phyloP scores from a whole-genome alignment of 2,113 vertebrate genomes.

The Tamias sibiricus region DNA sequence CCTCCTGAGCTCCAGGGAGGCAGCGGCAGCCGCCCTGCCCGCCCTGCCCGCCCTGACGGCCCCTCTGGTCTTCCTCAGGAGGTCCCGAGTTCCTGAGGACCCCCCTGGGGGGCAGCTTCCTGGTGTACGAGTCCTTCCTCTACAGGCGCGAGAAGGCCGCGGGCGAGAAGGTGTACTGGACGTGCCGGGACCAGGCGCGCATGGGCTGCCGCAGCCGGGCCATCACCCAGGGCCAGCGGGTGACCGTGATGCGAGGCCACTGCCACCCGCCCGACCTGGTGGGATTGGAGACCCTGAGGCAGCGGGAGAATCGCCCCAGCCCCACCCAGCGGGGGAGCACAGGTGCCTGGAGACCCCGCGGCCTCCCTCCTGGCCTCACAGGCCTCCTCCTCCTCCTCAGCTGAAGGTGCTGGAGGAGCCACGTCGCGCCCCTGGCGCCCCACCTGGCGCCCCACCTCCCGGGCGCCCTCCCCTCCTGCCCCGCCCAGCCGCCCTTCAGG shows the following conservation, averaged over 20 bases:
- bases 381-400: not conserved
- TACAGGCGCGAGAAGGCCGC: conserved; percentile 71
- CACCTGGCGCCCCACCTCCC: not conserved
- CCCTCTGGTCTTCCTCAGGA: not conserved
- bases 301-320: conserved; percentile 37
- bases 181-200: conserved; percentile 73
- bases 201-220: conserved; percentile 75
- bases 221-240: conserved; percentile 71
- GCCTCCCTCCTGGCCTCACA: not conserved
- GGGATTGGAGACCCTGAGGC: conserved; percentile 69
- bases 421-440: not conserved
- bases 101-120: conserved; percentile 76
- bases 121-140: conserved; percentile 75
- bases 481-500: not conserved
- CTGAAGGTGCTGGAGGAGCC: not conserved
- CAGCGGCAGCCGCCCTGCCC: not conserved
- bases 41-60: not conserved
- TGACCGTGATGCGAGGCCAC: conserved; percentile 70
- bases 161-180: conserved; percentile 72
- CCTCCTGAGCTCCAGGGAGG: not conserved
- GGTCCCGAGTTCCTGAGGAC: conserved; percentile 74
- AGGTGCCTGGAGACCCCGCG: conserved; percentile 2
- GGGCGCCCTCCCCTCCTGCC: not conserved
- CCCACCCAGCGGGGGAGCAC: not conserved
- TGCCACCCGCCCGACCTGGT: conserved; percentile 72